Evolutionary conservation across 2,888 invertebrate genomes (phyloP).

Genomic region (Acholoe squamosa): DNA sequence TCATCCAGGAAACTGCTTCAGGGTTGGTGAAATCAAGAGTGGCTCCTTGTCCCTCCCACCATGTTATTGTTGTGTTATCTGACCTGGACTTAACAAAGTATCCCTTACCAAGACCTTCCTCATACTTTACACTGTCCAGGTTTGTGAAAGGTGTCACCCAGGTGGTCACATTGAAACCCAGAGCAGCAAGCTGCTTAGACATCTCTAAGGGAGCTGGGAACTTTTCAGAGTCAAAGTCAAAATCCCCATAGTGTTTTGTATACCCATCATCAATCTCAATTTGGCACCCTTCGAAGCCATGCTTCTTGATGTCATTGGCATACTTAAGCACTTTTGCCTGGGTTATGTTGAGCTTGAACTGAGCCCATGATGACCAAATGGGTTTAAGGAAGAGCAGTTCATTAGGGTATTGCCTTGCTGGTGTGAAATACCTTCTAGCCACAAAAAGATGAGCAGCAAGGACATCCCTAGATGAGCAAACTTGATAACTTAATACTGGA

Average conservation of each 20-base stretch:
- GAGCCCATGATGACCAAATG: slow-evolving; percentile 95
- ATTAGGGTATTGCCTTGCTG: slow-evolving; percentile 87
- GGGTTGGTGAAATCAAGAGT: slow-evolving; percentile 94
- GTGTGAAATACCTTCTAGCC: slow-evolving; percentile 86
- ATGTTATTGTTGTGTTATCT: slow-evolving; percentile 85
- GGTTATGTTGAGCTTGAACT: slow-evolving; percentile 88
- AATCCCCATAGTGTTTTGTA: slow-evolving; percentile 93
- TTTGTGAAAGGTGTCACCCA: slow-evolving; percentile 90
- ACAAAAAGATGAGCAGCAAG: slow-evolving; percentile 87
- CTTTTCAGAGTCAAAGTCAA: slow-evolving; percentile 88
- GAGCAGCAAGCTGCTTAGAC: slow-evolving; percentile 85
- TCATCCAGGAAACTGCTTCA: slow-evolving; percentile 90
- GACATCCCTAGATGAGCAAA: slow-evolving; percentile 87
- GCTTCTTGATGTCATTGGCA: slow-evolving; percentile 72
- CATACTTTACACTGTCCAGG: slow-evolving; percentile 88
- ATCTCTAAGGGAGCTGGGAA: slow-evolving; percentile 85
- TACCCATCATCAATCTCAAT: slow-evolving; percentile 91
- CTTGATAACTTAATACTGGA: slow-evolving; percentile 84
- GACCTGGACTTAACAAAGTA: slow-evolving; percentile 20
- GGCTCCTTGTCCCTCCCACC: slow-evolving; percentile 89
- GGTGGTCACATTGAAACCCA: slow-evolving; percentile 90
- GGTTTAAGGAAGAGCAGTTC: slow-evolving; percentile 90
- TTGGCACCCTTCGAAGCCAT: slow-evolving; percentile 66
- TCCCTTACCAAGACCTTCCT: slow-evolving; percentile 84
- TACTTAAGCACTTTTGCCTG: slow-evolving; percentile 83